Conservation (phyloP, 92 coral and sea anemone species). For the Nematostella vectensis region DNA sequence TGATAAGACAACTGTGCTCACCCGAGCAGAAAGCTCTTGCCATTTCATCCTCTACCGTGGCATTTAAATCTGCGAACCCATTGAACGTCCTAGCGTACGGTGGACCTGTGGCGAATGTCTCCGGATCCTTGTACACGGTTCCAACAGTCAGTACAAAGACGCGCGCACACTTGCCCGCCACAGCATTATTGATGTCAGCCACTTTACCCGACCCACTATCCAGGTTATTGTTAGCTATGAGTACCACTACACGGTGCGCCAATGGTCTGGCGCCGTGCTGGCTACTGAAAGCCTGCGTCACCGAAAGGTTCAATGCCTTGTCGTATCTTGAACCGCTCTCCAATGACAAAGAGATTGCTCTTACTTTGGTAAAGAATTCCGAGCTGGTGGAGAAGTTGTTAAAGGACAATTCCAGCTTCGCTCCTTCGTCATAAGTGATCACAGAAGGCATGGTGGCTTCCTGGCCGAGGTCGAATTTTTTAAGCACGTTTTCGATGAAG, state of each 20-base stretch:
- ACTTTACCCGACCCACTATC: background rate
- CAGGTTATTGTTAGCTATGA: conserved; percentile 8
- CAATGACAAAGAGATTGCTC: background rate
- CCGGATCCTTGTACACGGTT: background rate
- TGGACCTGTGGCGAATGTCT: background rate
- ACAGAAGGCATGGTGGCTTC: conserved; percentile 9
- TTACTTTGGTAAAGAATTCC: background rate
- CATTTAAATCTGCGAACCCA: too few relatives aligned
- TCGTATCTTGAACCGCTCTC: conserved; percentile 11
- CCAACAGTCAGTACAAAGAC: background rate
- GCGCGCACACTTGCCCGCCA: background rate
- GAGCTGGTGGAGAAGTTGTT: conserved; percentile 16
- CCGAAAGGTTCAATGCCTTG: conserved; percentile 15
- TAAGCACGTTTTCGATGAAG: conserved; percentile 5
- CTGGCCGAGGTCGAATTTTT: conserved; percentile 11
- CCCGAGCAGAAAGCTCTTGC: too few relatives aligned
- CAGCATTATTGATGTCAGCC: background rate
- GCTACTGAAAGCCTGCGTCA: conserved; percentile 2
- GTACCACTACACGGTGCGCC: conserved; percentile 20
- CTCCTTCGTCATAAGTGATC: conserved; percentile 7
- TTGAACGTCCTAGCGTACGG: too few relatives aligned
- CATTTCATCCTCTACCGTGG: too few relatives aligned
- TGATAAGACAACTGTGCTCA: too few relatives aligned
- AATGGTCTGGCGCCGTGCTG: conserved; percentile 31
- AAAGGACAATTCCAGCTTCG: background rate